Percentiles rank a stretch among this genome's conserved stretches.
These are phyloP conservation scores for Zapornia atra DNA, from an alignment of 2,113 vertebrate genomes.

Conservation along the genomic window DNA sequence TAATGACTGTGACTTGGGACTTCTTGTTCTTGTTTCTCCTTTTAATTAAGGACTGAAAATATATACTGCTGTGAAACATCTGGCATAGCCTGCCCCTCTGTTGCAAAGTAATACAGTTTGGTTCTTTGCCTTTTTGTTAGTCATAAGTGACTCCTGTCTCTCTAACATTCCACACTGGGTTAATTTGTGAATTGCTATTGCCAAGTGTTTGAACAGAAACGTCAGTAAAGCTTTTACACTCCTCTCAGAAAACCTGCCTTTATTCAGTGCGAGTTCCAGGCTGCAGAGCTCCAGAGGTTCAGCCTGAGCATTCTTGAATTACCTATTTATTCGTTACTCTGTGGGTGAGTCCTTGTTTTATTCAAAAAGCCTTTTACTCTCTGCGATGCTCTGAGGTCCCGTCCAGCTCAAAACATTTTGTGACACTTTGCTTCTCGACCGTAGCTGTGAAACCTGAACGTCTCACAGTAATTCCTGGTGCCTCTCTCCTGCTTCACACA, in stretches of 20 bases:
- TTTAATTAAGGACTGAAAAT: slow-evolving; percentile 36
- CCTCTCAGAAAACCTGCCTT: background rate
- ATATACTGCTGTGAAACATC: background rate
- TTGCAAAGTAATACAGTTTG: background rate
- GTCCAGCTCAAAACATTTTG: too few relatives aligned
- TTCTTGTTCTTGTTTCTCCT: background rate
- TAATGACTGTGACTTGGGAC: background rate
- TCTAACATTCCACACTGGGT: background rate
- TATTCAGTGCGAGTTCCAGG: background rate
- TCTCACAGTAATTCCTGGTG: background rate
- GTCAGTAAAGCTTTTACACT: background rate
- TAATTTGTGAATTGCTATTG: background rate
- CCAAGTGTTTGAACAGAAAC: background rate
- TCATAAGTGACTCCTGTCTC: background rate
- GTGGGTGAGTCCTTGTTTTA: background rate
- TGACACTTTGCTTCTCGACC: background rate
- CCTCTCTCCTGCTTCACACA: background rate
- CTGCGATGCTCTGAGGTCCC: background rate
- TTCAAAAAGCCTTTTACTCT: background rate
- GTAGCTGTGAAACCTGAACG: background rate
- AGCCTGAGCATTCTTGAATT: background rate
- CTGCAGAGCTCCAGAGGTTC: background rate
- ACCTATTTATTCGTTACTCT: background rate
- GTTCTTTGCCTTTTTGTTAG: background rate
- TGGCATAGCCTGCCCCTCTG: background rate